A percentile compares a stretch with the other conserved stretches of the same genome.
phyloP scores from a whole-genome alignment of 37 sponge, comb jelly and placozoan genomes.

The Halichondria panicea region DNA sequence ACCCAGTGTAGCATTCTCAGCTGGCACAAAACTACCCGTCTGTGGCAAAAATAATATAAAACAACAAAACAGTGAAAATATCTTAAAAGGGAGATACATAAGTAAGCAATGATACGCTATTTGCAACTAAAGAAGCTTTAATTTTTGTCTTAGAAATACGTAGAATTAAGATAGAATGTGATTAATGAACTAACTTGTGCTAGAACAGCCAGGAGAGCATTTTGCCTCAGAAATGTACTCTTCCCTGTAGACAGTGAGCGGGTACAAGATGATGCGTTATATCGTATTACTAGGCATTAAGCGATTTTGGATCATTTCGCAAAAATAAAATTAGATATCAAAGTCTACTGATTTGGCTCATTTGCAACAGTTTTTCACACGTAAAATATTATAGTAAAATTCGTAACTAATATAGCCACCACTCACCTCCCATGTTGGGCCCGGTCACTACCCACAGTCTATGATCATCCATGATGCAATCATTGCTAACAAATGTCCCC shows the following conservation, averaged over 20 bases:
- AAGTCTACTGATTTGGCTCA: too few species aligned
- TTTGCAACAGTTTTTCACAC: too few species aligned
- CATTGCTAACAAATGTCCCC: constrained; percentile 61
- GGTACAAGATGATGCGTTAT: neutral
- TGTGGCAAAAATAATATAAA: neutral
- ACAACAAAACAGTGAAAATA: neutral
- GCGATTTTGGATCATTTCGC: neutral
- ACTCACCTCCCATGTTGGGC: constrained; percentile 92
- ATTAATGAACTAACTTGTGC: constrained; percentile 67
- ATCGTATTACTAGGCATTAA: neutral
- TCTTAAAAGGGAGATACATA: neutral
- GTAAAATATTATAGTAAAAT: neutral
- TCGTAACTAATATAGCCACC: neutral
- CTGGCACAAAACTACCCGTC: constrained; percentile 93
- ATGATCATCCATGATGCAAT: constrained; percentile 68
- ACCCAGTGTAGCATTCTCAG: constrained; percentile 63
- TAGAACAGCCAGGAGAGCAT: constrained; percentile 70
- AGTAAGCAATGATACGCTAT: neutral
- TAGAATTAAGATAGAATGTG: too few species aligned
- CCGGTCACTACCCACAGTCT: constrained; percentile 85
- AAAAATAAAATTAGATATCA: too few species aligned
- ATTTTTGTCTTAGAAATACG: too few species aligned
- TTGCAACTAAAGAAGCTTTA: too few species aligned
- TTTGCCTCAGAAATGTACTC: constrained; percentile 91
- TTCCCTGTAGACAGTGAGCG: constrained; percentile 53